Percentiles rank a stretch among this genome's conserved stretches.
Evolutionary conservation across 2,888 invertebrate species (phyloP).

Genomic region (Sinodicranocentrus sp.): DNA sequence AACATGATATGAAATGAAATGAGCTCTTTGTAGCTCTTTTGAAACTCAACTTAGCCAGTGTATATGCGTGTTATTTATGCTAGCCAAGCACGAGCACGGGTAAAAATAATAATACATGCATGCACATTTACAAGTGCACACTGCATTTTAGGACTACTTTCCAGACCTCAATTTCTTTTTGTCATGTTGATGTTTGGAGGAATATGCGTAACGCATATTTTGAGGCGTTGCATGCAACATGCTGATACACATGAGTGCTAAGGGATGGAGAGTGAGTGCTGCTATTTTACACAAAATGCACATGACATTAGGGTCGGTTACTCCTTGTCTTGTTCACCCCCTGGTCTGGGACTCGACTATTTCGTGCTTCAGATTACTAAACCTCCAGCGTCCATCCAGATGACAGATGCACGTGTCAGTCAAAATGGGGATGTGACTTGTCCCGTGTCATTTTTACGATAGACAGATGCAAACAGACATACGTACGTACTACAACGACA

Average conservation of each 20-base stretch:
- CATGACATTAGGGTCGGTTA: conserved; percentile 19
- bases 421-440: conserved; percentile 43
- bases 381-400: conserved; percentile 45
- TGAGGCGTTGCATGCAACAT: conserved; percentile 41
- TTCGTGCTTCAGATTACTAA: conserved; percentile 13
- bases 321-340: conserved; percentile 20
- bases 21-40: not conserved
- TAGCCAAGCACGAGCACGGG: too few relatives aligned
- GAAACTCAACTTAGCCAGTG: too few relatives aligned
- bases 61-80: too few relatives aligned
- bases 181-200: conserved; percentile 29
- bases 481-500: not conserved
- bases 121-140: too few relatives aligned
- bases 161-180: conserved; percentile 6
- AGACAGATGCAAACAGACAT: conserved; percentile 22
- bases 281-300: conserved; percentile 22
- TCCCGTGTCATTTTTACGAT: conserved; percentile 43
- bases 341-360: not conserved
- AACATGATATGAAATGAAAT: not conserved
- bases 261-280: not conserved
- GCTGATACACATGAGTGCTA: conserved; percentile 22
- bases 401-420: conserved; percentile 70
- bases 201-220: not conserved
- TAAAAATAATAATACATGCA: too few relatives aligned
- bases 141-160: conserved; percentile 37